A percentile compares a stretch with the other conserved stretches of the same genome.
Conservation (phyloP, 2,113 vertebrate genomes). For the Delphinapterus leucas region DNA sequence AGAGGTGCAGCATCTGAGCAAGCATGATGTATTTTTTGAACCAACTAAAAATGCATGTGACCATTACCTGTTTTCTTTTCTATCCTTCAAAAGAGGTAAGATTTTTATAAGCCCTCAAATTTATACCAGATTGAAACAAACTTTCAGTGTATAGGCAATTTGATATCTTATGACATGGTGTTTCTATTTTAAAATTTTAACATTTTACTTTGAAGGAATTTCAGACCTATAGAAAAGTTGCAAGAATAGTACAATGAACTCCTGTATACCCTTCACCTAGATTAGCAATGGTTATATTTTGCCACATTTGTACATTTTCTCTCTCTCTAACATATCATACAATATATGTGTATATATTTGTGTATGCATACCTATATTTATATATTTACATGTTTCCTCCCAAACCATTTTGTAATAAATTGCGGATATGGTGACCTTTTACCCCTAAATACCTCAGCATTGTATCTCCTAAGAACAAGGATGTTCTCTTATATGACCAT, state of each 20-base stretch:
- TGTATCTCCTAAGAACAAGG: not conserved
- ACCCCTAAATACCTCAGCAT: not conserved
- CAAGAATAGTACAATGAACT: not conserved
- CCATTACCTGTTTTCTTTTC: not conserved
- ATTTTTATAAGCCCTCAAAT: not conserved
- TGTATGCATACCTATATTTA: not conserved
- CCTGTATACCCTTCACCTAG: not conserved
- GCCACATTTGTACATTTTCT: not conserved
- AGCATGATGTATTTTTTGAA: not conserved
- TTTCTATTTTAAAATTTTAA: not conserved
- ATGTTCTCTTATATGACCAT: not conserved
- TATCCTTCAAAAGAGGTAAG: not conserved
- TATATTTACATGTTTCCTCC: not conserved
- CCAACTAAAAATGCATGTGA: not conserved
- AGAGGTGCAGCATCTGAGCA: not conserved
- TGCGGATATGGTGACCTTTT: not conserved
- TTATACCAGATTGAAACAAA: not conserved
- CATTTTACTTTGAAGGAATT: conserved; percentile 34
- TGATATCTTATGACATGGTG: not conserved
- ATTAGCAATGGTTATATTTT: not conserved
- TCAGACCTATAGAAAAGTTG: not conserved
- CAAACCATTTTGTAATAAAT: not conserved
- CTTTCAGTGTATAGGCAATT: not conserved
- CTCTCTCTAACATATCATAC: not conserved
- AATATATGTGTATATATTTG: not conserved